Conservation (phyloP, 64 coral and sea anemone genomes). For the Montipora capricornis region DNA sequence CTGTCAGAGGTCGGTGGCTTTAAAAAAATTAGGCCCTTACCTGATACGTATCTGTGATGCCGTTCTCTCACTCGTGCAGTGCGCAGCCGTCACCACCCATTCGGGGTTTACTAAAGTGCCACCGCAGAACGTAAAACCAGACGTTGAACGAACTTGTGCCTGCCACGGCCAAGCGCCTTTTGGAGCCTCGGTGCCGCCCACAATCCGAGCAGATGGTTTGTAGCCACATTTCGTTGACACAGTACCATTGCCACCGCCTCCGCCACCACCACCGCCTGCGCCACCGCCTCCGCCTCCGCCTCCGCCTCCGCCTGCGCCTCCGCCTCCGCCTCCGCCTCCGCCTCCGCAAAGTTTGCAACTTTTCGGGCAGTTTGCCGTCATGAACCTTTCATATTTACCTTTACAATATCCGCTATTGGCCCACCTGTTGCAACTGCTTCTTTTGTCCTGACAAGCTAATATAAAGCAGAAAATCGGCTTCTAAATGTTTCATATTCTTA, state of each 20-base stretch:
- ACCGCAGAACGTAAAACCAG: constrained; percentile 67
- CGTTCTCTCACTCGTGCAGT: constrained; percentile 34
- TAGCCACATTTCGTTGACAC: constrained; percentile 52
- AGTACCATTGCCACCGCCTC: not conserved
- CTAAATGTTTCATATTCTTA: no score
- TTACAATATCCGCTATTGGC: constrained; percentile 19
- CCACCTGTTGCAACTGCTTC: not conserved
- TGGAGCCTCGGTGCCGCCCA: constrained; percentile 65
- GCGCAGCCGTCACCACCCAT: constrained; percentile 77
- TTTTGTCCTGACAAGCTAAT: constrained; percentile 31
- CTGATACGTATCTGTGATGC: constrained; percentile 26
- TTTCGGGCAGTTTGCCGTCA: constrained; percentile 53
- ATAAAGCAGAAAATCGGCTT: not conserved
- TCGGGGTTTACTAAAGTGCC: constrained; percentile 69
- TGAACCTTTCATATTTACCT: constrained; percentile 12
- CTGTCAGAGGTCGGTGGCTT: no score
- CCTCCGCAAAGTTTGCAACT: constrained; percentile 39
- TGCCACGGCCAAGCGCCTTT: constrained; percentile 86
- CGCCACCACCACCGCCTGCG: not conserved
- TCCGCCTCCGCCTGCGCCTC: constrained; percentile 41
- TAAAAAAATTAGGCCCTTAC: not conserved
- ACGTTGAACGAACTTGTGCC: constrained; percentile 20
- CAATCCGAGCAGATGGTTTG: constrained; percentile 66
- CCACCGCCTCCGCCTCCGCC: not conserved
- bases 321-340: not conserved